Evolutionary conservation across 2,113 vertebrate genomes (phyloP).

Genomic region (Panurus biarmicus): DNA sequence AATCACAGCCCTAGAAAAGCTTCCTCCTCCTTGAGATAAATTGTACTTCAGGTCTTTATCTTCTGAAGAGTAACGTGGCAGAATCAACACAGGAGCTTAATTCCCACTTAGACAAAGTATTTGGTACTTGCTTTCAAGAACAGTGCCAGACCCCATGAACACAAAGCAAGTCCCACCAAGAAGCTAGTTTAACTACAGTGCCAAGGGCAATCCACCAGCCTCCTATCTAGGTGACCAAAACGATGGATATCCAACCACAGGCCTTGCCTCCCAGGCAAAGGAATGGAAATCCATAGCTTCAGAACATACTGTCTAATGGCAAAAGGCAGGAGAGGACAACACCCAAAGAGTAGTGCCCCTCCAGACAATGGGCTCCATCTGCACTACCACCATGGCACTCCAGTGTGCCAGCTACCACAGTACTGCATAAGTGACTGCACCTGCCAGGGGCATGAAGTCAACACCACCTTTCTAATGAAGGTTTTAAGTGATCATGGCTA

Average conservation of each 20-base stretch:
- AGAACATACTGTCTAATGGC: not conserved
- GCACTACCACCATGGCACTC: not conserved
- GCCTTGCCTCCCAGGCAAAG: not conserved
- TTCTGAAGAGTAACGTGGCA: not conserved
- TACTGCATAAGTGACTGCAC: not conserved
- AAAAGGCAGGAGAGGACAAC: not conserved
- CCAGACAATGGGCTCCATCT: accelerated
- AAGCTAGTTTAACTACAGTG: not conserved
- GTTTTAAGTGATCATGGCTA: not conserved
- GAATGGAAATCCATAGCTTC: not conserved
- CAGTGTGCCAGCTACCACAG: accelerated
- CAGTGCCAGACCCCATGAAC: not conserved
- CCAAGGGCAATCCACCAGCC: not conserved
- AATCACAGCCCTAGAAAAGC: not conserved
- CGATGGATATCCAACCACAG: not conserved
- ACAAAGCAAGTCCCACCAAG: not conserved
- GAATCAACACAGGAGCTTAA: not conserved
- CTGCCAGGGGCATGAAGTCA: not conserved
- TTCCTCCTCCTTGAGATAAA: not conserved
- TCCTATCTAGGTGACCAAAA: not conserved
- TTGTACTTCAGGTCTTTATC: not conserved
- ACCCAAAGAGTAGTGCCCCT: not conserved
- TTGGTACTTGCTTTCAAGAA: not conserved
- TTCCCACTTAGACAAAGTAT: not conserved
- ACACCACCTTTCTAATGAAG: not conserved